A percentile compares a stretch with the other conserved stretches of the same genome.
Evolutionary conservation across 2,113 vertebrate species (phyloP).

Genomic region (Cynoglossus semilaevis): DNA sequence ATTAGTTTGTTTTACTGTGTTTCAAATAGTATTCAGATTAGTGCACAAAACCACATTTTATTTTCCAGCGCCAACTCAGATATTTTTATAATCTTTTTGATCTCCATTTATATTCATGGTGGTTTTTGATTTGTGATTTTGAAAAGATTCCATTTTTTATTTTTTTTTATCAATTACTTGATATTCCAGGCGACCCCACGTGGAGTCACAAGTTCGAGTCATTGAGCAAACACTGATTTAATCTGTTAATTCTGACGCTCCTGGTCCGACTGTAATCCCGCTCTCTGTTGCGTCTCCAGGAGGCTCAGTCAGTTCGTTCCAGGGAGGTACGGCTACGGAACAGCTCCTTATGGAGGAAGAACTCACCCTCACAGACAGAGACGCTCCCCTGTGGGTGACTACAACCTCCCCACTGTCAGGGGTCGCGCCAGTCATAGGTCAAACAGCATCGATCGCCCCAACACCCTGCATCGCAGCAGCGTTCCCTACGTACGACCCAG

Average conservation of each 20-base stretch:
- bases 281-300: slow-evolving; percentile 69
- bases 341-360: slow-evolving; percentile 76
- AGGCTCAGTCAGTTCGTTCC: slow-evolving; percentile 79
- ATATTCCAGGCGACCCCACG: too few species aligned
- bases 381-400: slow-evolving; percentile 20
- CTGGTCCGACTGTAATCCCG: neutral
- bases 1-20: too few species aligned
- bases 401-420: slow-evolving; percentile 18
- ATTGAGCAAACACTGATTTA: too few species aligned
- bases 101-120: too few species aligned
- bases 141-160: too few species aligned
- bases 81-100: too few species aligned
- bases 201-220: too few species aligned
- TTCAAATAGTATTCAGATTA: too few species aligned
- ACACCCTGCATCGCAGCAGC: slow-evolving; percentile 25
- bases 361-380: slow-evolving; percentile 71
- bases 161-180: too few species aligned
- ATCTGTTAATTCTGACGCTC: neutral
- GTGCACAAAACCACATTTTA: too few species aligned
- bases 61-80: too few species aligned
- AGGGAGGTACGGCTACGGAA: slow-evolving; percentile 90
- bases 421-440: slow-evolving; percentile 25
- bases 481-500: slow-evolving; percentile 55
- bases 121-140: too few species aligned
- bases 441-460: slow-evolving; percentile 41